Evolutionary conservation across 2,113 vertebrate genomes (phyloP).

Genomic region (Pelecanus crispus): DNA sequence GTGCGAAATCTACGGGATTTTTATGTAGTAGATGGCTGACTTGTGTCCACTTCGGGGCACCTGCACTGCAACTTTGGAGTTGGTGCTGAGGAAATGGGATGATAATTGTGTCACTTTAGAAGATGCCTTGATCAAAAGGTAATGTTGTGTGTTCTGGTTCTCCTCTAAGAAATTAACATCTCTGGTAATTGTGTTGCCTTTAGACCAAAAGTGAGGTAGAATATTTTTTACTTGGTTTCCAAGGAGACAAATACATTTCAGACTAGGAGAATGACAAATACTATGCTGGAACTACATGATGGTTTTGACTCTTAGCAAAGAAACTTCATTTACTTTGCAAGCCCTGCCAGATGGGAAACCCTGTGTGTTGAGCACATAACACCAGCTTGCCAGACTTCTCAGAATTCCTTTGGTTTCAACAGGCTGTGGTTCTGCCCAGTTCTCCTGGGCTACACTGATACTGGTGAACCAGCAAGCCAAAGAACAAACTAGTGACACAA

Average conservation of each 20-base stretch:
- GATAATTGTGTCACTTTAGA: neutral
- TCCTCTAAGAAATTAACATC: neutral
- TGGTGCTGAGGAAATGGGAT: neutral
- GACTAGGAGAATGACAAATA: neutral
- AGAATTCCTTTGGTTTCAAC: neutral
- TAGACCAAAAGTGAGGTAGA: neutral
- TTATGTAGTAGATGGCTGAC: neutral
- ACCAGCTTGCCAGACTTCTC: neutral
- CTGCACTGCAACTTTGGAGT: neutral
- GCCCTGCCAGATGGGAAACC: neutral
- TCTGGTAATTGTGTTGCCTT: neutral
- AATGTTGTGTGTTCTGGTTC: neutral
- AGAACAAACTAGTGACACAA: neutral
- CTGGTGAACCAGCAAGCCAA: neutral
- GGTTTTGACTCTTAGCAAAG: neutral
- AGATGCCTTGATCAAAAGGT: neutral
- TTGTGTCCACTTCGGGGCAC: neutral
- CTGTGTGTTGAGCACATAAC: neutral
- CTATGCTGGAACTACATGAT: neutral
- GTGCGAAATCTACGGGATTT: accelerated
- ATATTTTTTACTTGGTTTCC: neutral
- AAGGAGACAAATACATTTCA: neutral
- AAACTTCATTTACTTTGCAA: neutral
- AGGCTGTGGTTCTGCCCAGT: neutral
- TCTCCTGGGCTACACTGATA: neutral